Conservation (phyloP, 2,113 vertebrate genomes). For the Indicator maculatus region DNA sequence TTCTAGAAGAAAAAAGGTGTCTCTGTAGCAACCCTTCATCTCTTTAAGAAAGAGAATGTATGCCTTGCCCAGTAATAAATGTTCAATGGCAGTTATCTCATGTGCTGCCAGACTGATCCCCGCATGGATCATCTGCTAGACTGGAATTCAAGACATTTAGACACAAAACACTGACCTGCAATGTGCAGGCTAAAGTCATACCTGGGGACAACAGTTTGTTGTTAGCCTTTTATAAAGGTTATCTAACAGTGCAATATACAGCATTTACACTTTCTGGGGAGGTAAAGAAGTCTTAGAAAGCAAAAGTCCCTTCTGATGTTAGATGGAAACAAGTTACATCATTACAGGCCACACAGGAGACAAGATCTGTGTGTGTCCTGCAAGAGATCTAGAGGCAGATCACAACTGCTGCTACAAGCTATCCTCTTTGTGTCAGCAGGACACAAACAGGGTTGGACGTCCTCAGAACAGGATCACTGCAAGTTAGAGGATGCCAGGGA, state of each 20-base stretch:
- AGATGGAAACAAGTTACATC: not conserved
- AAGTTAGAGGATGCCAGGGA: not conserved
- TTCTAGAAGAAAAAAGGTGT: not conserved
- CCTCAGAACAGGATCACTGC: not conserved
- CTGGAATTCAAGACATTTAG: not conserved
- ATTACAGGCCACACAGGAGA: not conserved
- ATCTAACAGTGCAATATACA: not conserved
- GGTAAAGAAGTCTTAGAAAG: not conserved
- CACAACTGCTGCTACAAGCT: not conserved
- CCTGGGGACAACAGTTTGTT: not conserved
- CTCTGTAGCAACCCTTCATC: not conserved
- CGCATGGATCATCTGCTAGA: not conserved
- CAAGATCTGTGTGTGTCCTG: not conserved
- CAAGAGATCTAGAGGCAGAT: not conserved
- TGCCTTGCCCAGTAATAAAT: not conserved
- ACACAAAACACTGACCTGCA: not conserved
- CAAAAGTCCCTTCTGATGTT: not conserved
- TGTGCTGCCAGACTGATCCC: not conserved
- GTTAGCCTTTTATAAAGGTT: not conserved
- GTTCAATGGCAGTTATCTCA: not conserved
- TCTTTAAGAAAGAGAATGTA: not conserved
- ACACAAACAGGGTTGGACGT: not conserved
- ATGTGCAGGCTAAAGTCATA: not conserved
- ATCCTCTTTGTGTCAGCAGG: not conserved
- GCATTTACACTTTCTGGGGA: fast-evolving